Conservation (phyloP, 2,113 vertebrate species). For the Trichomycterus rosablanca region DNA sequence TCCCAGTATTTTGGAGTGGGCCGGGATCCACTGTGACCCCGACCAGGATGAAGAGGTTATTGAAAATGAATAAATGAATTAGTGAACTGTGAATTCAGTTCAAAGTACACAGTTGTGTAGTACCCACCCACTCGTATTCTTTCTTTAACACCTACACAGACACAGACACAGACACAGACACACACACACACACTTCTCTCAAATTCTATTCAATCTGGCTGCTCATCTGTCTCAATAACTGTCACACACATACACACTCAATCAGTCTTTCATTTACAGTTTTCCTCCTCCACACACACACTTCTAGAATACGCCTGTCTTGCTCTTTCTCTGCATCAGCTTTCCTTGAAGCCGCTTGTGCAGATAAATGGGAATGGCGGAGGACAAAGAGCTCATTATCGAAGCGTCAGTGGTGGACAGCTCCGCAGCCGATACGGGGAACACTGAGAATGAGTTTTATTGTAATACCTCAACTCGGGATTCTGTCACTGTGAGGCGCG, state of each 20-base stretch:
- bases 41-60: no score
- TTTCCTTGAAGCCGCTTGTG: slow-evolving; percentile 26
- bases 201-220: slow-evolving; percentile 30
- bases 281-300: slow-evolving; percentile 28
- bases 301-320: slow-evolving; percentile 28
- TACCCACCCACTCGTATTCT: no score
- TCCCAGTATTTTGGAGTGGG: no score
- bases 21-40: no score
- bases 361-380: slow-evolving; percentile 29
- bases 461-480: slow-evolving; percentile 12
- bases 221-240: slow-evolving; percentile 36
- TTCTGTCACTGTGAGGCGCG: slow-evolving; percentile 6
- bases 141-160: slow-evolving; percentile 6
- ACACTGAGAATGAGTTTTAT: slow-evolving; percentile 15
- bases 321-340: slow-evolving; percentile 24
- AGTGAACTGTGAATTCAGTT: slow-evolving; percentile 2
- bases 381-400: slow-evolving; percentile 39
- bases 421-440: slow-evolving; percentile 15
- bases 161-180: slow-evolving; percentile 14
- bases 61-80: no score
- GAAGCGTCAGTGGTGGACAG: slow-evolving; percentile 28
- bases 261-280: slow-evolving; percentile 22
- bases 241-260: slow-evolving; percentile 19
- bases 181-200: slow-evolving; percentile 17
- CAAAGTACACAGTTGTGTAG: background rate